phyloP scores from a whole-genome alignment of 1,140 invertebrate genomes.

The Protaetia brevitarsis region DNA sequence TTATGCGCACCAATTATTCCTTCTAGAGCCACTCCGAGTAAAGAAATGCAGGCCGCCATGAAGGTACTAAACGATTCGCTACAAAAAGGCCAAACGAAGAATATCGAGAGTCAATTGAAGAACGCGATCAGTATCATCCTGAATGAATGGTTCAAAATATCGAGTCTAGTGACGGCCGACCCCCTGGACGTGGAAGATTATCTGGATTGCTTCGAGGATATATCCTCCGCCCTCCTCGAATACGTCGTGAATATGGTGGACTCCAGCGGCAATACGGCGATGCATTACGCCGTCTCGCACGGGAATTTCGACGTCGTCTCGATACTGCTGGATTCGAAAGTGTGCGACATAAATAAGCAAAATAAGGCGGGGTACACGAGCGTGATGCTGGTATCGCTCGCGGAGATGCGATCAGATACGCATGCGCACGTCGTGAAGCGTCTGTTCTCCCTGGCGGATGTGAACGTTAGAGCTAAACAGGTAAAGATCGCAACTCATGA shows the following conservation, averaged over 20 bases:
- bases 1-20: neutral
- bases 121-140: constrained; percentile 72
- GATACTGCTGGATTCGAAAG: constrained; percentile 86
- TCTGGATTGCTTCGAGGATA: constrained; percentile 78
- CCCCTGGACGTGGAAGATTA: constrained; percentile 80
- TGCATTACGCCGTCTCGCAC: constrained; percentile 94
- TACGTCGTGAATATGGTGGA: constrained; percentile 84
- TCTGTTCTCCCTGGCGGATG: constrained; percentile 81
- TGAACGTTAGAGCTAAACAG: constrained; percentile 82
- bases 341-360: constrained; percentile 82
- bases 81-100: constrained; percentile 60
- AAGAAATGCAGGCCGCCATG: constrained; percentile 73
- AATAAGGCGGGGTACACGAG: constrained; percentile 92
- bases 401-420: constrained; percentile 71
- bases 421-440: constrained; percentile 76
- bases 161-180: constrained; percentile 70
- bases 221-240: constrained; percentile 69
- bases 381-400: constrained; percentile 87
- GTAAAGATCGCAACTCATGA: too few species aligned
- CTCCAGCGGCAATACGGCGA: constrained; percentile 87
- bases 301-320: constrained; percentile 92
- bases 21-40: constrained; percentile 58
- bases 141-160: constrained; percentile 83
- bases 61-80: constrained; percentile 79
- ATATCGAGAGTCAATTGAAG: constrained; percentile 54